Conservation (phyloP, 1,140 invertebrate genomes). For the Chionoecetes opilio region DNA sequence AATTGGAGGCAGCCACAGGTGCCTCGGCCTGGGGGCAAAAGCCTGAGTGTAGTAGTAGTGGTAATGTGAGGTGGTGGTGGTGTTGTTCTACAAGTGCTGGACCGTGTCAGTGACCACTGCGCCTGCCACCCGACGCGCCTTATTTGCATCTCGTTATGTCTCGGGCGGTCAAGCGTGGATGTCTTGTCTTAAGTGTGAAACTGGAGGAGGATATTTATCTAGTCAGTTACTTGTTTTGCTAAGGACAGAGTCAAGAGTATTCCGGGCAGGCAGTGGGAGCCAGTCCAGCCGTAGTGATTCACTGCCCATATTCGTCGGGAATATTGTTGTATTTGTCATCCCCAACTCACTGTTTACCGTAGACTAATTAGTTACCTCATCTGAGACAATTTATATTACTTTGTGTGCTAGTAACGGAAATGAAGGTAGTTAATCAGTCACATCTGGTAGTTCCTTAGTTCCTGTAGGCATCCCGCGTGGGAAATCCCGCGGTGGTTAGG, state of each 20-base stretch:
- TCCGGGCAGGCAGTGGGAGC: too few species aligned
- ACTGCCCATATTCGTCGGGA: neutral
- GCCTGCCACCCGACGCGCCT: neutral
- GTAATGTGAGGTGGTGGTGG: neutral
- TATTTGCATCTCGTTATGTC: neutral
- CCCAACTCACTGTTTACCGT: too few species aligned
- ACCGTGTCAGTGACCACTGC: neutral
- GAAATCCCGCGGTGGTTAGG: neutral
- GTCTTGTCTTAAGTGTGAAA: neutral
- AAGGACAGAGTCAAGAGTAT: neutral
- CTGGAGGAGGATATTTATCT: neutral
- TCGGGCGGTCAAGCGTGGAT: neutral
- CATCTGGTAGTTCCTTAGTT: neutral
- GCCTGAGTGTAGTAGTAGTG: neutral
- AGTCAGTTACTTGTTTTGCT: neutral
- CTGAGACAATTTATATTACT: too few species aligned
- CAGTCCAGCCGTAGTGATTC: too few species aligned
- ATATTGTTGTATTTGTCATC: neutral
- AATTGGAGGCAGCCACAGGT: constrained; percentile 16
- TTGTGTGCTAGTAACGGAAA: too few species aligned
- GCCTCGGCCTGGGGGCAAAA: neutral
- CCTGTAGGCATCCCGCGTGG: neutral
- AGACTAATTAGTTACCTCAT: neutral
- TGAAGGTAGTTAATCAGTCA: too few species aligned
- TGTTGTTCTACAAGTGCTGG: neutral